Evolutionary conservation across 1,140 invertebrate genomes (phyloP).

Genomic region (Drosophila bipectinata): DNA sequence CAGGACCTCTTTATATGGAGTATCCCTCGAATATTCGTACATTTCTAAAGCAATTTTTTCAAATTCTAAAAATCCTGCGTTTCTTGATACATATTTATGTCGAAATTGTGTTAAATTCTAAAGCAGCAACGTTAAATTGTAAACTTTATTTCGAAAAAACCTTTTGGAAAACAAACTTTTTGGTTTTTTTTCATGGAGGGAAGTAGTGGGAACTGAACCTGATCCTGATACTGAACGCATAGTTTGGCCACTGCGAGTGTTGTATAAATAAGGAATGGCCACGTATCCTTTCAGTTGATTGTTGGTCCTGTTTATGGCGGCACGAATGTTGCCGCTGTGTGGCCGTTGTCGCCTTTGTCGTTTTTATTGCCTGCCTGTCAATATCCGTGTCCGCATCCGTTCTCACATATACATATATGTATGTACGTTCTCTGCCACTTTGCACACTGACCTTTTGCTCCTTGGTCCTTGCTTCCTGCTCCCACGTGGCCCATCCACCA

Average conservation of each 20-base stretch:
- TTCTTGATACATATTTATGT: too few relatives aligned
- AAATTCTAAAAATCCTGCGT: too few relatives aligned
- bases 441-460: constrained; percentile 36
- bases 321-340: not conserved
- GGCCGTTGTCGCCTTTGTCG: constrained; percentile 25
- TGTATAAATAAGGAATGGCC: constrained; percentile 51
- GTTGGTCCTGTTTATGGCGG: constrained; percentile 12
- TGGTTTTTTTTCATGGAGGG: too few relatives aligned
- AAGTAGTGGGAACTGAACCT: not conserved
- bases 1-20: too few relatives aligned
- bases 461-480: not conserved
- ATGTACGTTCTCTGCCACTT: not conserved
- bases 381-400: constrained; percentile 39
- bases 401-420: constrained; percentile 3
- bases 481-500: not conserved
- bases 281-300: constrained; percentile 36
- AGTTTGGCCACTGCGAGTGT: not conserved
- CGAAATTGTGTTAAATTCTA: too few relatives aligned
- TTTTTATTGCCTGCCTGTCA: constrained; percentile 42
- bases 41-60: too few relatives aligned
- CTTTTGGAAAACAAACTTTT: too few relatives aligned
- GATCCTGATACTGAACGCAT: not conserved
- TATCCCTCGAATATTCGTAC: too few relatives aligned
- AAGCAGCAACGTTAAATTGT: too few relatives aligned
- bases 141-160: too few relatives aligned